A percentile compares a stretch with the other conserved stretches of the same genome.
Evolutionary conservation across 1,140 invertebrate species (phyloP).

Genomic region (Drosophila miranda): DNA sequence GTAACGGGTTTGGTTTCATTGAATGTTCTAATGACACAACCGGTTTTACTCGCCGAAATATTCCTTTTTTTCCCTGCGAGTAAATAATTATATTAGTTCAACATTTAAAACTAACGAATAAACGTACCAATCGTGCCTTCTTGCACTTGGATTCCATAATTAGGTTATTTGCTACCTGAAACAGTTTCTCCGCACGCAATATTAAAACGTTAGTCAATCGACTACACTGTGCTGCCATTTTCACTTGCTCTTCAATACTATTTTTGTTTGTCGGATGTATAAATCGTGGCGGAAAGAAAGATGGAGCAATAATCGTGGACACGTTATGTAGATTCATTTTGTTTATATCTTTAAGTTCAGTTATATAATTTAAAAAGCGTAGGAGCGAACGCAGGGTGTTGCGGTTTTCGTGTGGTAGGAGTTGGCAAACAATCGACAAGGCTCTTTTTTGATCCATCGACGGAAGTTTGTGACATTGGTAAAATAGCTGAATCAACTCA

Average conservation of each 20-base stretch:
- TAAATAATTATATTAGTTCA: neutral
- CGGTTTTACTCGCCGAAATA: slow-evolving; percentile 37
- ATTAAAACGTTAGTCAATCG: slow-evolving; percentile 91
- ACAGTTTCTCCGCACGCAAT: slow-evolving; percentile 88
- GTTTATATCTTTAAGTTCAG: slow-evolving; percentile 88
- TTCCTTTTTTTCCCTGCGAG: slow-evolving; percentile 66
- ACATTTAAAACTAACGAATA: neutral
- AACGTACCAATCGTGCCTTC: slow-evolving; percentile 75
- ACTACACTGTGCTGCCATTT: slow-evolving; percentile 91
- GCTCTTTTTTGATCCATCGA: slow-evolving; percentile 85
- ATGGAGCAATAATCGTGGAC: slow-evolving; percentile 95
- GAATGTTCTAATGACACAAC: slow-evolving; percentile 34
- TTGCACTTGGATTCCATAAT: slow-evolving; percentile 87
- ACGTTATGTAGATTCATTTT: slow-evolving; percentile 96
- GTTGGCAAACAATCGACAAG: slow-evolving; percentile 91
- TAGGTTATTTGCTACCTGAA: slow-evolving; percentile 89
- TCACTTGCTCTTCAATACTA: slow-evolving; percentile 88
- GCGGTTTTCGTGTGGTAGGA: slow-evolving; percentile 91
- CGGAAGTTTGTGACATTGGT: slow-evolving; percentile 89
- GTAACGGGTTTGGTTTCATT: slow-evolving; percentile 18
- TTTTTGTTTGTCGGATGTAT: slow-evolving; percentile 77
- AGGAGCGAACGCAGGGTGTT: slow-evolving; percentile 91
- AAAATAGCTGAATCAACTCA: slow-evolving; percentile 94
- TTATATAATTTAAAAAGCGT: slow-evolving; percentile 89
- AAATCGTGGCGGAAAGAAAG: slow-evolving; percentile 90